Percentiles rank a stretch among this genome's conserved stretches.
Conservation (phyloP, 1,140 invertebrate genomes). For the Asobara japonica region DNA sequence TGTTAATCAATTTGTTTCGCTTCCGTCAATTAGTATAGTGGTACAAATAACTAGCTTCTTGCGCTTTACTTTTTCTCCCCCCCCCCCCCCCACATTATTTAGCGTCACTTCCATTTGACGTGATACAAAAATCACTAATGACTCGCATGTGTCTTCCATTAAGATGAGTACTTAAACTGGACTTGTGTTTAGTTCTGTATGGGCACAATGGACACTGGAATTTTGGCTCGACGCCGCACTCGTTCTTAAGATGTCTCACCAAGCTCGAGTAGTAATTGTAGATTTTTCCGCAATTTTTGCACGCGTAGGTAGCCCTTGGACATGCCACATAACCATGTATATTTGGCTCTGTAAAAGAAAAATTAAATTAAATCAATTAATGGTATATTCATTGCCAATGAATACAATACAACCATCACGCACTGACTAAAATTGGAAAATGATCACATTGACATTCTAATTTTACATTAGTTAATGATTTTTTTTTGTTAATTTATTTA, state of each 20-base stretch:
- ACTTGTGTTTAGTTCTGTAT: conserved; percentile 57
- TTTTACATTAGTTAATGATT: neutral
- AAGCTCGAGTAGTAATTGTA: conserved; percentile 65
- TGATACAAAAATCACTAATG: conserved; percentile 46
- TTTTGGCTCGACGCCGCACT: conserved; percentile 67
- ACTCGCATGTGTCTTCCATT: conserved; percentile 55
- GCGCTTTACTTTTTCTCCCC: neutral
- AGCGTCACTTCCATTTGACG: conserved; percentile 43
- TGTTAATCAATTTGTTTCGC: no score
- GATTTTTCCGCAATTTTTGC: conserved; percentile 61
- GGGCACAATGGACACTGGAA: conserved; percentile 64
- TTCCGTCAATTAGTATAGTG: no score
- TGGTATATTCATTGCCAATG: neutral
- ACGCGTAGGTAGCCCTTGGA: conserved; percentile 57
- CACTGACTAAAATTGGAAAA: no score
- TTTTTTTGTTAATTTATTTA: neutral
- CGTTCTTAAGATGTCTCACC: conserved; percentile 66
- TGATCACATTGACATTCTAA: no score
- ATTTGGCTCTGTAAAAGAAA: conserved; percentile 49
- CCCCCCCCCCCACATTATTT: conserved; percentile 8
- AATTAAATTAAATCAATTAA: conserved; percentile 39
- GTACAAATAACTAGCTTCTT: no score
- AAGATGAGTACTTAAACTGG: conserved; percentile 56
- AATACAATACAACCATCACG: no score
- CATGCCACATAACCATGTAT: conserved; percentile 34